Conservation (phyloP, 2,797 vertebrate species). For the Hozukius guyotensis region DNA sequence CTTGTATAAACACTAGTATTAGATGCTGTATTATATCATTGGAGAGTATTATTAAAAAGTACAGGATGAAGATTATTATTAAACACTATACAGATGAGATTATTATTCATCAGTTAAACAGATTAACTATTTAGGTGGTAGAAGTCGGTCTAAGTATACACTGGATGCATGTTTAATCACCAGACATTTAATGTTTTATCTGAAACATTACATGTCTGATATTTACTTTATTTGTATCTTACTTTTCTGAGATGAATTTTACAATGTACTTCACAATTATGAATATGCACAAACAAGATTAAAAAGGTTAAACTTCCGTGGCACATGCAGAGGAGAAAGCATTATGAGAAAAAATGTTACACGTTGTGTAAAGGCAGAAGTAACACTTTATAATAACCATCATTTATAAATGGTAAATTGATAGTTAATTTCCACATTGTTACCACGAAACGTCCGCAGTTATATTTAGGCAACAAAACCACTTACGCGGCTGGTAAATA, state of each 20-base stretch:
- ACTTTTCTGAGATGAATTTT: not conserved
- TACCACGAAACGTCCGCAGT: too few species aligned
- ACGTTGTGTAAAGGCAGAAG: not conserved
- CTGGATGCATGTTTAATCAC: not conserved
- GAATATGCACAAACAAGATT: not conserved
- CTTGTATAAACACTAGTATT: not conserved
- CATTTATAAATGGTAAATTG: too few species aligned
- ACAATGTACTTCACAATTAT: not conserved
- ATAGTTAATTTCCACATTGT: not conserved
- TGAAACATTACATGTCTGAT: not conserved
- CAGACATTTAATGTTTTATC: not conserved
- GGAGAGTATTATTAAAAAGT: not conserved
- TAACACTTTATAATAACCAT: too few species aligned
- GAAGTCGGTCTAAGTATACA: not conserved
- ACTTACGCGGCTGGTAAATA: not conserved
- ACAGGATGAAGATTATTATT: not conserved
- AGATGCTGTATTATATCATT: not conserved
- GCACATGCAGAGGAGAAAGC: not conserved
- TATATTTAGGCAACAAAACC: too few species aligned
- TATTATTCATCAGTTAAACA: not conserved
- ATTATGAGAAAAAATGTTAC: not conserved
- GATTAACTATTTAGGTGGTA: not conserved
- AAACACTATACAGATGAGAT: not conserved
- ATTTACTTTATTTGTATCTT: not conserved
- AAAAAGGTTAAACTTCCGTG: not conserved